Percentiles rank a stretch among this genome's conserved stretches.
Conservation (phyloP, 2,888 invertebrate genomes). For the Hirtodrosophila duncani region DNA sequence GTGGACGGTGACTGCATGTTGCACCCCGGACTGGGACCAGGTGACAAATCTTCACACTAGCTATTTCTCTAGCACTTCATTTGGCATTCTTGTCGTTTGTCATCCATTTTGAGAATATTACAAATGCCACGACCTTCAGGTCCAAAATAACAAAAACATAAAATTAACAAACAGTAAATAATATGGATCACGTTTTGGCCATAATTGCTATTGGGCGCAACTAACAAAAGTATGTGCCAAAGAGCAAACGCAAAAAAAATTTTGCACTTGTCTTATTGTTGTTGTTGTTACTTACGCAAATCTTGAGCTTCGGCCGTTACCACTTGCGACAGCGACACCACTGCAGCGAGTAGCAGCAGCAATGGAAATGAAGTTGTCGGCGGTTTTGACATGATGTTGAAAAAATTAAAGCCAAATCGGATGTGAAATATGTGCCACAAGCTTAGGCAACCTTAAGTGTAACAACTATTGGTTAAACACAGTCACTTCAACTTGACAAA, state of each 20-base stretch:
- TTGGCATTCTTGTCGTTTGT: slow-evolving; percentile 17
- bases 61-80: too few relatives aligned
- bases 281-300: slow-evolving; percentile 72
- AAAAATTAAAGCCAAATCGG: slow-evolving; percentile 10
- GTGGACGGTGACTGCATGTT: too few relatives aligned
- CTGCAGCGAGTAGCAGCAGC: slow-evolving; percentile 51
- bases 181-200: slow-evolving; percentile 56
- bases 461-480: too few relatives aligned
- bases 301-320: slow-evolving; percentile 61
- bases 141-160: slow-evolving; percentile 11
- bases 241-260: slow-evolving; percentile 27
- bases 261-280: slow-evolving; percentile 30
- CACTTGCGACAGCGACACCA: slow-evolving; percentile 50
- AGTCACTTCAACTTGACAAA: too few relatives aligned
- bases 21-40: too few relatives aligned
- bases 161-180: slow-evolving; percentile 37
- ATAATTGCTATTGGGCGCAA: slow-evolving; percentile 36
- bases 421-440: slow-evolving; percentile 16
- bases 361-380: slow-evolving; percentile 36
- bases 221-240: slow-evolving; percentile 24
- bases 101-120: slow-evolving; percentile 38
- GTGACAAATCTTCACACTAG: too few relatives aligned
- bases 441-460: background rate
- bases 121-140: slow-evolving; percentile 40
- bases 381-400: slow-evolving; percentile 44